phyloP scores from a whole-genome alignment of 92 coral and sea anemone genomes.

The Umimayanthus kanabou region DNA sequence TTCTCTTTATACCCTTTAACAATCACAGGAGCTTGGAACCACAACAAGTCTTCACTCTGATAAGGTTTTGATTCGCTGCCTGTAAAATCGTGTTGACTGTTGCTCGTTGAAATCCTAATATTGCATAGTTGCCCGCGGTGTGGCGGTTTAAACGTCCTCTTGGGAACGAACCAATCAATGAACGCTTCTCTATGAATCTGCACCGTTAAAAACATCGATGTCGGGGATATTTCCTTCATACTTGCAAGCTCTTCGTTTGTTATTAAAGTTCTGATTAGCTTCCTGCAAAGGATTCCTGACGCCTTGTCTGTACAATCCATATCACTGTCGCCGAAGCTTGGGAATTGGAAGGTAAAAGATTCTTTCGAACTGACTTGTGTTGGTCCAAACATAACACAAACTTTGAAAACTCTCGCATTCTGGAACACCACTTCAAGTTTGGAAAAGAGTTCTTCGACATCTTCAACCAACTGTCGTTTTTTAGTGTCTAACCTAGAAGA shows the following conservation, averaged over 20 bases:
- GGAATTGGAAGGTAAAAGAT: constrained; percentile 65
- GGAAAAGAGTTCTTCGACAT: constrained; percentile 63
- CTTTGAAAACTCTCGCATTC: constrained; percentile 59
- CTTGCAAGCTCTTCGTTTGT: constrained; percentile 70
- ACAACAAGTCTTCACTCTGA: constrained; percentile 60
- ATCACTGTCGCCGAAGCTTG: constrained; percentile 31
- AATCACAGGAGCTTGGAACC: constrained; percentile 95
- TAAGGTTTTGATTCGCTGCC: constrained; percentile 12
- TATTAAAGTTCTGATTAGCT: constrained; percentile 75
- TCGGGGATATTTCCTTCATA: constrained; percentile 80
- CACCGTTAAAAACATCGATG: constrained; percentile 80
- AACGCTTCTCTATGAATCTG: constrained; percentile 62
- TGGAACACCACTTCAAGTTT: constrained; percentile 73
- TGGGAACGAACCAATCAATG: constrained; percentile 89
- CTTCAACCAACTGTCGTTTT: constrained; percentile 62
- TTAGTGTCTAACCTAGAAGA: constrained; percentile 57
- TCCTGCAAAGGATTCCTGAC: constrained; percentile 71
- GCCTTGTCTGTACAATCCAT: constrained; percentile 42
- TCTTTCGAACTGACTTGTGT: constrained; percentile 97
- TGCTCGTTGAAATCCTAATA: constrained; percentile 49
- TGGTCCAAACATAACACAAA: constrained; percentile 80
- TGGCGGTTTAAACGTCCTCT: constrained; percentile 83
- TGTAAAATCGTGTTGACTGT: not conserved
- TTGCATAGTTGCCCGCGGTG: constrained; percentile 71
- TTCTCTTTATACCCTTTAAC: constrained; percentile 78